These are phyloP conservation scores for Peromyscus californicus DNA, from an alignment of 2,113 vertebrate genomes.

Conservation along the genomic window DNA sequence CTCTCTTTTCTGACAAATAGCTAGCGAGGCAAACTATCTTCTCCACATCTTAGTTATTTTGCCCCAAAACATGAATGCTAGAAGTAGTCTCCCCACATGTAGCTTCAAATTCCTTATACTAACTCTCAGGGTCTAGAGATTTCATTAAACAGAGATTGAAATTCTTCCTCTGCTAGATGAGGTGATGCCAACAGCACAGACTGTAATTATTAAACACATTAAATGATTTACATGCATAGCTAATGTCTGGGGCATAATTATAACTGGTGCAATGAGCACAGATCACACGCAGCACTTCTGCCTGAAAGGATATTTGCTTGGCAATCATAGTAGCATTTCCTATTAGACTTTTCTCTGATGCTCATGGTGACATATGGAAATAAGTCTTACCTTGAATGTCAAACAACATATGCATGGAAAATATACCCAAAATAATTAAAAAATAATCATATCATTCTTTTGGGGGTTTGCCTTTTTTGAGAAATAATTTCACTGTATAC, in stretches of 20 bases:
- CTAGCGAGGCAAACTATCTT: not conserved
- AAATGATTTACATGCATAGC: not conserved
- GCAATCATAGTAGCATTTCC: not conserved
- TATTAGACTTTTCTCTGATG: not conserved
- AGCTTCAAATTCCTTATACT: not conserved
- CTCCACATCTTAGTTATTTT: not conserved
- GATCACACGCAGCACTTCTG: not conserved
- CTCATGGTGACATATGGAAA: not conserved
- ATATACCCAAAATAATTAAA: slow-evolving; percentile 13
- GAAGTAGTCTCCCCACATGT: not conserved
- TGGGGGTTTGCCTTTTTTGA: not conserved
- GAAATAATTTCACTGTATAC: not conserved
- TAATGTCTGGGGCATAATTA: not conserved
- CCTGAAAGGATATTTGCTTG: not conserved
- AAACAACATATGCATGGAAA: slow-evolving; percentile 1
- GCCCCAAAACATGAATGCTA: not conserved
- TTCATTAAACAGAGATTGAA: slow-evolving; percentile 20
- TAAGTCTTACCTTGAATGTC: not conserved
- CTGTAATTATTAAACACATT: not conserved
- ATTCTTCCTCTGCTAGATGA: not conserved
- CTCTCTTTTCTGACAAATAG: not conserved
- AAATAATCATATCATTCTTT: not conserved
- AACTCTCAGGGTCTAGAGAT: slow-evolving; percentile 8
- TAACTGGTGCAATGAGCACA: not conserved
- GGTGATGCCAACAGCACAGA: not conserved